Evolutionary conservation across 1,140 invertebrate species (phyloP), one percentile per base, ranked within the genome.

Genomic region (Leptonema lineaticorne): DNA sequence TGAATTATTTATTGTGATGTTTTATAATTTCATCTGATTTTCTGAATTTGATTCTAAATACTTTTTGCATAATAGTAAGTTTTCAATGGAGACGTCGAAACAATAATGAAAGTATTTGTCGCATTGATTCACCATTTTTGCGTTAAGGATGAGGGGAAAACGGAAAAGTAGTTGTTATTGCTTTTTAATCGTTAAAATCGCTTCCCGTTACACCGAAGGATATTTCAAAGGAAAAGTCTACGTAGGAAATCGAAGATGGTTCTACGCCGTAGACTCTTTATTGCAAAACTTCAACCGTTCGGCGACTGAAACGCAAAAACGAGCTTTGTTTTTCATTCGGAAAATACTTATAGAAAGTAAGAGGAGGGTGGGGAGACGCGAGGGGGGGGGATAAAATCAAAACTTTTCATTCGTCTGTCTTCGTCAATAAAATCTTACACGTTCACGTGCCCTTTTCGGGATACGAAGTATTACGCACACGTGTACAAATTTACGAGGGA

Each of bases 381-480:
- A 53, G 22, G 28, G 20, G 30, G 16, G 11, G 37, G 7, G 16
- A 30, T 11, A 58, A 67, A 67, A 67, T 67, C 65, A 59, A 59
- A 67, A 67, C 56, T 67, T 67, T 67, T 45, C 65, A 67, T 67
- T 67, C 46, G 56, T 67, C 56, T 48, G 50, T 26, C 33, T 59
- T 67, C 53, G 65, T 59, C 65, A 67, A 59, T 67, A 67, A 67
- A 67, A 67, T 22, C 28, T 28, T 63, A 48, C 46, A 20, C 46
- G 50, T 26, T 8, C n/a, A 24, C 24, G 50, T 24, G n/a, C n/a
- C 16, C 4, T 3, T 7, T 26, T 11, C 7, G 2, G 4, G 8
- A 26, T 53, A 2, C 20, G 22, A 2, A 26, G n/a, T n/a, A n/a
- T n/a, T 24, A 26, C 20, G 50, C 27, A 8, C n/a, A 26, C 50